These are phyloP conservation scores for Ptyas mucosa DNA, from an alignment of 2,113 vertebrate species.

Conservation along the genomic window DNA sequence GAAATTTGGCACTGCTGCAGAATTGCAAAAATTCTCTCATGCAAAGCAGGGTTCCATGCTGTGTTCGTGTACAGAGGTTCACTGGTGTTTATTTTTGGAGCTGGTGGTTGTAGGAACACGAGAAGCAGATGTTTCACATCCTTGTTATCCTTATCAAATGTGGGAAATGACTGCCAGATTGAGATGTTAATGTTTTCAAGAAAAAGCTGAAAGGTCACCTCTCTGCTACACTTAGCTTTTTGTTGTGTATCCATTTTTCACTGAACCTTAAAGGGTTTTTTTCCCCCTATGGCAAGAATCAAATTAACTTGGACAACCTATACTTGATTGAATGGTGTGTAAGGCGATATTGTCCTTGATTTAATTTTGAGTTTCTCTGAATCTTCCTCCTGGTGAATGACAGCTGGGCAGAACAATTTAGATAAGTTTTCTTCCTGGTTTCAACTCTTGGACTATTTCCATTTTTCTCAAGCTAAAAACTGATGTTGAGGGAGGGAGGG, in stretches of 20 bases:
- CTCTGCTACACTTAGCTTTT: slow-evolving; percentile 35
- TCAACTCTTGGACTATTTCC: background rate
- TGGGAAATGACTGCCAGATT: background rate
- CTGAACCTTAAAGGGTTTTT: slow-evolving; percentile 19
- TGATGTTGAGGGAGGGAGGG: background rate
- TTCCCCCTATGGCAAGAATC: background rate
- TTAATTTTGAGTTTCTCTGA: slow-evolving; percentile 25
- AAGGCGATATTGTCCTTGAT: slow-evolving; percentile 38
- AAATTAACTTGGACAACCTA: slow-evolving; percentile 51
- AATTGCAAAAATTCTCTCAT: background rate
- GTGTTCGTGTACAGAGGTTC: background rate
- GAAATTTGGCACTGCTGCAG: background rate
- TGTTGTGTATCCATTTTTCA: slow-evolving; percentile 40
- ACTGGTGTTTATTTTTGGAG: background rate
- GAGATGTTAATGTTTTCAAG: slow-evolving; percentile 15
- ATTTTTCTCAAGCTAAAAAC: background rate
- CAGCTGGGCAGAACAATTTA: background rate
- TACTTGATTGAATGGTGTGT: slow-evolving; percentile 40
- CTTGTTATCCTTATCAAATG: background rate
- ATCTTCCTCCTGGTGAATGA: slow-evolving; percentile 28
- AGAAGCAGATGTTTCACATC: background rate
- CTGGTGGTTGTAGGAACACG: background rate
- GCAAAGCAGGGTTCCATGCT: background rate
- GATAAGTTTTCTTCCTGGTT: slow-evolving; percentile 3
- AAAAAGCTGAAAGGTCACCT: slow-evolving; percentile 24